Conservation (phyloP, 2,797 vertebrate species). For the Gallinago stenura region DNA sequence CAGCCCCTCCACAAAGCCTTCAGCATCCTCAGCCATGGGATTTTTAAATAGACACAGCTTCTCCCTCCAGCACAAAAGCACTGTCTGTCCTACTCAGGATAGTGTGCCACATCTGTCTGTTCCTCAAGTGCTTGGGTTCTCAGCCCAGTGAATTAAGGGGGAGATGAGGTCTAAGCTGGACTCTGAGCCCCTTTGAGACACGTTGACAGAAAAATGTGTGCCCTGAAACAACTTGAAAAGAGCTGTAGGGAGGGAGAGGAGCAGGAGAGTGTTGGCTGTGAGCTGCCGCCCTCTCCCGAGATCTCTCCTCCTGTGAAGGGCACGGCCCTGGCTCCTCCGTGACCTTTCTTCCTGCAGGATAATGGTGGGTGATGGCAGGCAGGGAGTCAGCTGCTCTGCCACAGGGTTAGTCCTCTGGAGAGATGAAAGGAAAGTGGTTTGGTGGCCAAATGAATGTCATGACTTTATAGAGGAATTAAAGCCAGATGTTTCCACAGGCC, state of each 20-base stretch:
- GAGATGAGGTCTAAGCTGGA: not conserved
- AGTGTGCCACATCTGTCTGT: not conserved
- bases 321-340: not conserved
- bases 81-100: not conserved
- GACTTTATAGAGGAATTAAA: constrained; percentile 48
- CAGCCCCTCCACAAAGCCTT: not conserved
- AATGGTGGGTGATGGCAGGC: not conserved
- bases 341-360: not conserved
- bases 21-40: not conserved
- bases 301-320: not conserved
- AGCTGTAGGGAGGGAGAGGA: not conserved
- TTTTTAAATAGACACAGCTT: not conserved
- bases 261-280: not conserved
- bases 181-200: not conserved
- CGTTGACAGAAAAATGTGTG: not conserved
- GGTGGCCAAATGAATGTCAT: constrained; percentile 40
- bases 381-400: constrained; percentile 35
- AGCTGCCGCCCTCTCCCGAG: not conserved
- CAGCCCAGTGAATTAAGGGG: not conserved
- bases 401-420: not conserved
- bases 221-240: not conserved
- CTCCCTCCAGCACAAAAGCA: not conserved
- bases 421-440: constrained; percentile 63
- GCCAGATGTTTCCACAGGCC: constrained; percentile 59
- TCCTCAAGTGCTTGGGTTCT: not conserved